Evolutionary conservation across 2,797 vertebrate genomes (phyloP).

Genomic region (Silurus aristotelis): DNA sequence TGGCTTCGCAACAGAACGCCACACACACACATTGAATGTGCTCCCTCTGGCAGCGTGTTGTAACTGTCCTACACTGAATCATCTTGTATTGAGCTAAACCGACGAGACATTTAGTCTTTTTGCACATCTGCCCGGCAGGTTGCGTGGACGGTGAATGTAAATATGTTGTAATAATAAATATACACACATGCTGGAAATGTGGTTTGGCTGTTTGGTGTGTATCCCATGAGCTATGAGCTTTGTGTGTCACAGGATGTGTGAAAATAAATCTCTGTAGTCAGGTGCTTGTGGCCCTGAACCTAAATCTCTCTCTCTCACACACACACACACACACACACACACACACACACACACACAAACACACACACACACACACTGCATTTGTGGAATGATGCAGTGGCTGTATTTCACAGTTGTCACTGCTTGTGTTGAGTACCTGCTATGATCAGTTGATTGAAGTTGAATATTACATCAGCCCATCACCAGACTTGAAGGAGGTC

Average conservation of each 20-base stretch:
- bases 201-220: not conserved
- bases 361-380: not conserved
- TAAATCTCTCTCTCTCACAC: not conserved
- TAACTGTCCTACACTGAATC: constrained; percentile 36
- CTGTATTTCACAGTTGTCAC: constrained; percentile 25
- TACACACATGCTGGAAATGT: not conserved
- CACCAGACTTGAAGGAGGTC: constrained; percentile 40
- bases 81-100: not conserved
- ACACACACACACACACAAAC: not conserved
- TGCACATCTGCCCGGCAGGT: not conserved
- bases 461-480: constrained; percentile 48
- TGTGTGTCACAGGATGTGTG: not conserved
- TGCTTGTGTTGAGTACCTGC: not conserved
- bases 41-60: constrained; percentile 31
- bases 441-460: constrained; percentile 37
- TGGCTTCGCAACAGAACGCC: constrained; percentile 23
- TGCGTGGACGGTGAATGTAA: not conserved
- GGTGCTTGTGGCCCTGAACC: not conserved
- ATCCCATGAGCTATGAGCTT: not conserved
- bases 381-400: constrained; percentile 20
- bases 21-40: constrained; percentile 30
- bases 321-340: not conserved
- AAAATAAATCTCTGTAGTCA: constrained; percentile 14
- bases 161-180: not conserved
- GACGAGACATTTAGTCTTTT: not conserved